Base-by-base conservation (phyloP, 2,888 invertebrate genomes). In the Drosophila fungiperda region DNA sequence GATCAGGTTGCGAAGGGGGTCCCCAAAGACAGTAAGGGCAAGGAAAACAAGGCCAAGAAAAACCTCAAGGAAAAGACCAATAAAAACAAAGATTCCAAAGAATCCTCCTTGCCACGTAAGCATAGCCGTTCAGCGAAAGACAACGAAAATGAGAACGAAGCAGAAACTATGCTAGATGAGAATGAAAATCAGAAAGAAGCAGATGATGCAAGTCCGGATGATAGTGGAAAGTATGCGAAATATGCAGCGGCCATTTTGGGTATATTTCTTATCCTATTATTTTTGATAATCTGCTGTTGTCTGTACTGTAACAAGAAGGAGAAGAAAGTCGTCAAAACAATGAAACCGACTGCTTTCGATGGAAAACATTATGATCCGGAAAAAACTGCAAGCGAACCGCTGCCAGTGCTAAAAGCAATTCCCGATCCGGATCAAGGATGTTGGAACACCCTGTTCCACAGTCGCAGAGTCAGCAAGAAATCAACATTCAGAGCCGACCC, bases 261-360 rank as follows among this genome's bases (percentile, higher is more conserved):
- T 0, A 6, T 73, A 6, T 52, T 89, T 0, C 48, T 86, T 2
- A 1, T 88, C 3, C 7, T 83, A 17, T 73, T 86, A 6, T 11
- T 86, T 11, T 9, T 86, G 11, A 29, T 77, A 3, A 79, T 90
- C 33, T 88, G 71, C 45, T 73, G 73, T 38, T 86, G 83, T 48
- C 48, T 86, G 52, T 68, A 63, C 4, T 61, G 45, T 9, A 7
- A n/a, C 11, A 35, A 29, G 42, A 50, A 15, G 11, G 20, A 61
- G 1, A 53, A 40, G 4, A 45, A 32, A 36, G 1, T 4, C 17
- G 15, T 20, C n/a, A 59, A 59, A 33, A 20, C 32, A 29, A 6
- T 6, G 29, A 29, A 29, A 29, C 7, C 48, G 9, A 1, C 33
- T 49, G 6, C 9, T 2, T 8, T 12, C 32, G 4, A 26, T 4